phyloP scores from a whole-genome alignment of 2,888 invertebrate genomes.

The Caenorhabditis sinica region DNA sequence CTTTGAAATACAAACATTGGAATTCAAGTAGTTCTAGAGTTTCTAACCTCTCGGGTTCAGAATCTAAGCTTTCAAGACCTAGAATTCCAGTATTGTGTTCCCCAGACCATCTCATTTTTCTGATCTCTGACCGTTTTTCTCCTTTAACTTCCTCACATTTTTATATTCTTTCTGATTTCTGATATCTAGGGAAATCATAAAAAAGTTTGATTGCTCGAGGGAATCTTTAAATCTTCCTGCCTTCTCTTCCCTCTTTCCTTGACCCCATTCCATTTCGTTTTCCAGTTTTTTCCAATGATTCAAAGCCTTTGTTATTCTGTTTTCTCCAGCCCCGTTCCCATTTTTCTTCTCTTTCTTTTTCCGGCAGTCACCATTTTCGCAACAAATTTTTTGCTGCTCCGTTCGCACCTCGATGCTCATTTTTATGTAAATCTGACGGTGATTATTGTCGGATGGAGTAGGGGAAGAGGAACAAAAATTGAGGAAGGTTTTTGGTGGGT shows the following conservation, averaged over 20 bases:
- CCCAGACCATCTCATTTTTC: neutral
- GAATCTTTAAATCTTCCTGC: slow-evolving; percentile 27
- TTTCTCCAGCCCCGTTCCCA: neutral
- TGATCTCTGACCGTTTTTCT: neutral
- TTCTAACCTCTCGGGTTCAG: neutral
- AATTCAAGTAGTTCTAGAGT: too few relatives aligned
- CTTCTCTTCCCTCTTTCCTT: neutral
- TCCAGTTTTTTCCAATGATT: slow-evolving; percentile 4
- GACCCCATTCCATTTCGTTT: slow-evolving; percentile 3
- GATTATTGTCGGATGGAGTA: neutral
- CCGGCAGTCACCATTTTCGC: neutral
- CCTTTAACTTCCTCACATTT: neutral
- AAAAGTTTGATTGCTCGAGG: slow-evolving; percentile 52
- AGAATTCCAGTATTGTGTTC: neutral
- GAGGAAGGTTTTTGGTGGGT: neutral
- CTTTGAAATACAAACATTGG: neutral
- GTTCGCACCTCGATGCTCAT: neutral
- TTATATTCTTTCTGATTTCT: slow-evolving; percentile 1
- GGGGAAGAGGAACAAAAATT: neutral
- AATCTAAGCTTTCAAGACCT: neutral
- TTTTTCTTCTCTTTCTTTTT: neutral
- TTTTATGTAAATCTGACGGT: slow-evolving; percentile 16
- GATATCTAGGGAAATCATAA: slow-evolving; percentile 21
- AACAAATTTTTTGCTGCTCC: neutral
- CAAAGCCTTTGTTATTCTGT: slow-evolving; percentile 31